Evolutionary conservation across 2,888 invertebrate species (phyloP).

Genomic region (Dione juno): DNA sequence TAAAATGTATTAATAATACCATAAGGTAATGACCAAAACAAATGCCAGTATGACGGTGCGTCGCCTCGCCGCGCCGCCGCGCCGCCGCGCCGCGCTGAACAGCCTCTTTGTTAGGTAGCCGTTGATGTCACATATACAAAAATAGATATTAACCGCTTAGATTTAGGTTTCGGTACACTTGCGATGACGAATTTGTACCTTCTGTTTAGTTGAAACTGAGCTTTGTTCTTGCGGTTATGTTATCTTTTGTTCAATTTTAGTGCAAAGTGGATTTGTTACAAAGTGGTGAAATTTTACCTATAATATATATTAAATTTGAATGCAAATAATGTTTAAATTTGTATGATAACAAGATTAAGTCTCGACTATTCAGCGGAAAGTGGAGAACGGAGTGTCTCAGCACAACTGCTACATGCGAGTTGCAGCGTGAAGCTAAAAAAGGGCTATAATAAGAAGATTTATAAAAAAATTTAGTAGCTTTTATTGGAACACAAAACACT

Average conservation of each 20-base stretch:
- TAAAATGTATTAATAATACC: slow-evolving; percentile 18
- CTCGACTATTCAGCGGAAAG: too few relatives aligned
- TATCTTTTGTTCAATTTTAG: background rate
- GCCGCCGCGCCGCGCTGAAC: slow-evolving; percentile 32
- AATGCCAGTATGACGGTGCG: slow-evolving; percentile 32
- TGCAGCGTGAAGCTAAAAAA: too few relatives aligned
- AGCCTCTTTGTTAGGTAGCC: slow-evolving; percentile 37
- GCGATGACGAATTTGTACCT: slow-evolving; percentile 34
- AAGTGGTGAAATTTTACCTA: too few relatives aligned
- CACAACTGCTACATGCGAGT: too few relatives aligned
- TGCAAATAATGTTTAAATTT: too few relatives aligned
- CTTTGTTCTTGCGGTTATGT: slow-evolving; percentile 7
- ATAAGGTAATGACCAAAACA: slow-evolving; percentile 28
- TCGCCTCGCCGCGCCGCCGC: slow-evolving; percentile 35
- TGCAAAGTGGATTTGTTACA: background rate
- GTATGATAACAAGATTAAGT: too few relatives aligned
- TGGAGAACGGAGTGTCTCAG: too few relatives aligned
- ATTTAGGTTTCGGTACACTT: slow-evolving; percentile 21
- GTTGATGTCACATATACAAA: slow-evolving; percentile 39
- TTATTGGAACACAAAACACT: too few relatives aligned
- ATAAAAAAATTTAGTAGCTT: too few relatives aligned
- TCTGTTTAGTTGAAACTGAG: background rate
- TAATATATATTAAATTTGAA: too few relatives aligned
- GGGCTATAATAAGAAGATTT: too few relatives aligned
- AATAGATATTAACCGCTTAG: slow-evolving; percentile 36